Evolutionary conservation across 1,140 invertebrate genomes (phyloP).

Genomic region (Danaus melanippus): DNA sequence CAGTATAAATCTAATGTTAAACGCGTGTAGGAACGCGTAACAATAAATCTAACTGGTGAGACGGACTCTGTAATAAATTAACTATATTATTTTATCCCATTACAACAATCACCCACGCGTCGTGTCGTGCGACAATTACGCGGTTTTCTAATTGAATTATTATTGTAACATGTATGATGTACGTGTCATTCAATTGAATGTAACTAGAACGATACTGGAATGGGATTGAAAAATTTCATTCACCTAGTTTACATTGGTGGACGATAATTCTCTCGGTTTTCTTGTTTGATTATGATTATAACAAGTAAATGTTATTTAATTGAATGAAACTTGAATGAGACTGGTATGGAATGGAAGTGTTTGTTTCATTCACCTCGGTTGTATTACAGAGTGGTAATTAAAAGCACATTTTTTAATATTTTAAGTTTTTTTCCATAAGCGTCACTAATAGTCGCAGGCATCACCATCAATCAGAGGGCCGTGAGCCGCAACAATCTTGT

Average conservation of each 20-base stretch:
- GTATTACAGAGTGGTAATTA: slow-evolving; percentile 17
- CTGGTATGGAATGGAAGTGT: neutral
- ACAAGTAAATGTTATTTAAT: too few relatives aligned
- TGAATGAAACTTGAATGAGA: too few relatives aligned
- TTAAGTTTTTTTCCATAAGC: slow-evolving; percentile 41
- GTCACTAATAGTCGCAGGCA: slow-evolving; percentile 48
- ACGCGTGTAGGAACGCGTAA: slow-evolving; percentile 4
- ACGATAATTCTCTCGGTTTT: too few relatives aligned
- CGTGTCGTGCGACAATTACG: slow-evolving; percentile 17
- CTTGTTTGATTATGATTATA: too few relatives aligned
- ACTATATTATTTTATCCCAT: slow-evolving; percentile 23
- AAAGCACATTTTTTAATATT: slow-evolving; percentile 23
- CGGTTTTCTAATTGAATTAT: slow-evolving; percentile 21
- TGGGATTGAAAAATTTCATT: too few relatives aligned
- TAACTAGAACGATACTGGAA: too few relatives aligned
- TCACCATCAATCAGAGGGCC: slow-evolving; percentile 43
- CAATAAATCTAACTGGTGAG: slow-evolving; percentile 20
- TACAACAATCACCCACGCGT: slow-evolving; percentile 17
- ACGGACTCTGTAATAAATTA: slow-evolving; percentile 18
- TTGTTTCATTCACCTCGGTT: neutral
- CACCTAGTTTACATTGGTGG: too few relatives aligned
- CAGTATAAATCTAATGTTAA: slow-evolving; percentile 36
- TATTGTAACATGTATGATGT: slow-evolving; percentile 5
- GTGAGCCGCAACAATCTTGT: slow-evolving; percentile 57
- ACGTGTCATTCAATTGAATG: too few relatives aligned